A percentile compares a stretch with the other conserved stretches of the same genome.
These are phyloP conservation scores for Horisme vitalbata DNA, from an alignment of 2,888 invertebrate genomes.

Conservation along the genomic window DNA sequence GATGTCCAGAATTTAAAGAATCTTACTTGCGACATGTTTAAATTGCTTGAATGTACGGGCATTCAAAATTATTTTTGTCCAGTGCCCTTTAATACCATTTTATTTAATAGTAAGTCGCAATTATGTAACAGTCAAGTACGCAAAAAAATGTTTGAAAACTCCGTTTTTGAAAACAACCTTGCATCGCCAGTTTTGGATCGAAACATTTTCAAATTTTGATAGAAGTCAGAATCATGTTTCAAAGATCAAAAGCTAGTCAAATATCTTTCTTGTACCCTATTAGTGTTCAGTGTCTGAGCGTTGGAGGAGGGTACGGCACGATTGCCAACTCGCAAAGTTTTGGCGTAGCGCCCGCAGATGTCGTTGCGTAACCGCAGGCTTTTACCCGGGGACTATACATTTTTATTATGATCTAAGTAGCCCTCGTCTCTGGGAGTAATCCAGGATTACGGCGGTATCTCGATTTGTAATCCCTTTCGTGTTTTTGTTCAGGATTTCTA, in stretches of 20 bases:
- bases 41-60: no score
- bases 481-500: conserved; percentile 22
- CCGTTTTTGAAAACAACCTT: neutral
- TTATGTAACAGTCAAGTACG: no score
- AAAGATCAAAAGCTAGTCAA: neutral
- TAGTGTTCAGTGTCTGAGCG: neutral
- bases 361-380: conserved; percentile 22
- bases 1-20: no score
- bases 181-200: no score
- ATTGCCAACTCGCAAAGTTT: conserved; percentile 21
- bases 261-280: neutral
- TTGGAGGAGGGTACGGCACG: conserved; percentile 1
- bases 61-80: no score
- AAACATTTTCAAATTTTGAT: no score
- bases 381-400: conserved; percentile 27
- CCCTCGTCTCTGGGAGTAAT: conserved; percentile 28
- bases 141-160: no score
- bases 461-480: conserved; percentile 35
- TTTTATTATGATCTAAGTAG: conserved; percentile 38
- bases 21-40: no score
- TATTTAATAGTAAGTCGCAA: no score
- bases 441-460: conserved; percentile 31
- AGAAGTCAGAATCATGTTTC: no score
- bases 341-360: conserved; percentile 24
- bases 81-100: neutral